phyloP scores from a whole-genome alignment of 1,140 invertebrate genomes.

The Diabrotica undecimpunctata region DNA sequence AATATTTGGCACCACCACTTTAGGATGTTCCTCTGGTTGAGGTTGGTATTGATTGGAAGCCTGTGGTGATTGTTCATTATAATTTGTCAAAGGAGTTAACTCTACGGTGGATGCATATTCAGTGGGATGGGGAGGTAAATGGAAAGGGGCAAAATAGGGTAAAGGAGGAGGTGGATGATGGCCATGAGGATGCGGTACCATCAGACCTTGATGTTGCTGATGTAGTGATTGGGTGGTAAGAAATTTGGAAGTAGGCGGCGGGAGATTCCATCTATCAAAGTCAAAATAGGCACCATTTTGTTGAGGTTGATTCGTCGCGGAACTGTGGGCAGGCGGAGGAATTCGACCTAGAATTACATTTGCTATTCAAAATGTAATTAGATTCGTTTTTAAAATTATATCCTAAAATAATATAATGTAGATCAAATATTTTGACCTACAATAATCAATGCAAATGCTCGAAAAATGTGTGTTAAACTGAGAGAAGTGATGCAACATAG shows the following conservation, averaged over 20 bases:
- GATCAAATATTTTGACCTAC: no score
- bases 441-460: background rate
- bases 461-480: background rate
- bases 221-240: constrained; percentile 60
- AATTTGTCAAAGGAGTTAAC: constrained; percentile 58
- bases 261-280: constrained; percentile 69
- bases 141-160: constrained; percentile 67
- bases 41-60: constrained; percentile 26
- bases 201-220: constrained; percentile 54
- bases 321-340: constrained; percentile 67
- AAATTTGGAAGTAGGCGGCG: constrained; percentile 61
- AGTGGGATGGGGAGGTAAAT: constrained; percentile 57
- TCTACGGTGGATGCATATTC: constrained; percentile 66
- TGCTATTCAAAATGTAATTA: no score
- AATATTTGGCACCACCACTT: constrained; percentile 81
- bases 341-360: constrained; percentile 50
- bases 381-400: background rate
- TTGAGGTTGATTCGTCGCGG: constrained; percentile 58
- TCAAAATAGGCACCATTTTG: constrained; percentile 66
- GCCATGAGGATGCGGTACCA: constrained; percentile 54
- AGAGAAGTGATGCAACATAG: no score
- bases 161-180: constrained; percentile 55
- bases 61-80: constrained; percentile 48
- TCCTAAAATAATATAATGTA: background rate
- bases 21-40: constrained; percentile 63